Evolutionary conservation across 2,888 invertebrate genomes (phyloP).

Genomic region (Drosophila borborema): DNA sequence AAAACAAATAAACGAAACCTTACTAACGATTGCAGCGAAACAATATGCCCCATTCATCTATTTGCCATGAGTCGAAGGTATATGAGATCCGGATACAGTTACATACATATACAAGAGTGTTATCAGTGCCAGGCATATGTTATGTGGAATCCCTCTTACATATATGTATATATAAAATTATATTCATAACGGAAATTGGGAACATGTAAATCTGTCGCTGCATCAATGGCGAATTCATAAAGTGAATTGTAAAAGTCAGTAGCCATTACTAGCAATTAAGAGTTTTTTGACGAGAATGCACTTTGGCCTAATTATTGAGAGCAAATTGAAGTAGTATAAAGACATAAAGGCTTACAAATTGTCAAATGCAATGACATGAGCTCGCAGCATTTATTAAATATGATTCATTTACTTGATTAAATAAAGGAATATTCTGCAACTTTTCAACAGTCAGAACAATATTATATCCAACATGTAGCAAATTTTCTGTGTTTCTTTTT

Average conservation of each 20-base stretch:
- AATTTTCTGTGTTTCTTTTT: not conserved
- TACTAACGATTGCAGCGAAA: not conserved
- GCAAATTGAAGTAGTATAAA: not conserved
- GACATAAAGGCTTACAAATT: not conserved
- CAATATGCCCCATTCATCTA: not conserved
- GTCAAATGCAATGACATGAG: not conserved
- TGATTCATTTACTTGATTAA: not conserved
- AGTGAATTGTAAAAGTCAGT: slow-evolving; percentile 14
- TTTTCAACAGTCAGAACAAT: not conserved
- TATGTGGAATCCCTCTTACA: too few species aligned
- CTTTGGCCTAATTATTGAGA: not conserved
- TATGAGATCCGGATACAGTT: not conserved
- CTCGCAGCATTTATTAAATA: not conserved
- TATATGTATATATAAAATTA: too few species aligned
- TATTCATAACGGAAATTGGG: slow-evolving; percentile 19
- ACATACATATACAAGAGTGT: not conserved
- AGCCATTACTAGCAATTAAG: not conserved
- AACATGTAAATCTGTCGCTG: slow-evolving; percentile 41
- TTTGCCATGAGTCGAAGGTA: too few species aligned
- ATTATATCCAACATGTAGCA: slow-evolving; percentile 1
- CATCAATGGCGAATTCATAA: slow-evolving; percentile 22
- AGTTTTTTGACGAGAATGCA: not conserved
- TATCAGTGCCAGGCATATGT: not conserved
- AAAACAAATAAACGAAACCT: too few species aligned
- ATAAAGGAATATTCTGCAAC: not conserved